Conservation (phyloP, 1,140 invertebrate species). For the Schlechtendalia chinensis region DNA sequence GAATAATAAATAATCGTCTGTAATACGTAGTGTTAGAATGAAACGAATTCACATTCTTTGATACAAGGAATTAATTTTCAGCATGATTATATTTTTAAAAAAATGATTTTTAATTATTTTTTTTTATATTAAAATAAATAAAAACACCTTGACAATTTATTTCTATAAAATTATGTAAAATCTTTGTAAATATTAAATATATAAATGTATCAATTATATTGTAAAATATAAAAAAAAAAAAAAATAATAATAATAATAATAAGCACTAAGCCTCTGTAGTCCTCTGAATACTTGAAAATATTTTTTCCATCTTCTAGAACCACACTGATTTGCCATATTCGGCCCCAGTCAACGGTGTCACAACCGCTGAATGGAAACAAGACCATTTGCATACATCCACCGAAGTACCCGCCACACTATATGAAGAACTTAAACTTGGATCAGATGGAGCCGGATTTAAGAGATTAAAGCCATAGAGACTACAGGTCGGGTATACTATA, state of each 20-base stretch:
- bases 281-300: not conserved
- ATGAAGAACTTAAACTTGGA: constrained; percentile 76
- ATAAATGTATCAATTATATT: not conserved
- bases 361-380: constrained; percentile 57
- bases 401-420: constrained; percentile 72
- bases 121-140: too few relatives aligned
- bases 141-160: too few relatives aligned
- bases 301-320: constrained; percentile 4
- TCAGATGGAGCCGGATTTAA: constrained; percentile 76
- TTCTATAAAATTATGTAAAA: too few relatives aligned
- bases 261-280: not conserved
- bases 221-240: too few relatives aligned
- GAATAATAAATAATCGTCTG: too few relatives aligned
- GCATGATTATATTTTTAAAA: not conserved
- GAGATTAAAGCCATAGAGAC: constrained; percentile 63
- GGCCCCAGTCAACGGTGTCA: not conserved
- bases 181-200: too few relatives aligned
- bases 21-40: not conserved
- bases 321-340: constrained; percentile 36
- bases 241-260: not conserved
- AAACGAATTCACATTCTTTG: not conserved
- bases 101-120: not conserved
- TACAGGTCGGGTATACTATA: not conserved
- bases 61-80: not conserved
- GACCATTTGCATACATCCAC: constrained; percentile 60